phyloP scores from a whole-genome alignment of 2,888 invertebrate genomes.

The Frankliniella fusca region DNA sequence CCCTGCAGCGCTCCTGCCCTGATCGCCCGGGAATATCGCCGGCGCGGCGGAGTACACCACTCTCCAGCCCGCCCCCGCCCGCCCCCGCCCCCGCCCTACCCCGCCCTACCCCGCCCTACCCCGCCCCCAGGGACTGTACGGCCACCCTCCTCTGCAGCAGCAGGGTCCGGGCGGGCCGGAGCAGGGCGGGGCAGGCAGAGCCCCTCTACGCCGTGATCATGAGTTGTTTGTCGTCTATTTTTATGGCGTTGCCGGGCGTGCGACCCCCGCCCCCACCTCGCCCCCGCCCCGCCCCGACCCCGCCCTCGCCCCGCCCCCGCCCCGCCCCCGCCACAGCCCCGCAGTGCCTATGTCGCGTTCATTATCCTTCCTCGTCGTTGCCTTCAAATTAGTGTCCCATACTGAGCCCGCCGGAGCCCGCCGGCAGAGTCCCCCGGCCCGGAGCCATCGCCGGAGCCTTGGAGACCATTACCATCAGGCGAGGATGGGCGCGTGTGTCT shows the following conservation, averaged over 20 bases:
- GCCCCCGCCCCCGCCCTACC: background rate
- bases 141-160: background rate
- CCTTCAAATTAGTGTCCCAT: constrained; percentile 18
- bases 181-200: too few species aligned
- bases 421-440: background rate
- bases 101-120: background rate
- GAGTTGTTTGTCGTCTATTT: constrained; percentile 20
- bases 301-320: background rate
- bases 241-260: background rate
- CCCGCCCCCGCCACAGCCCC: background rate
- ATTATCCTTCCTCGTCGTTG: constrained; percentile 24
- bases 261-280: background rate
- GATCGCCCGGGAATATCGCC: background rate
- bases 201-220: background rate
- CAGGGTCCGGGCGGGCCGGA: background rate
- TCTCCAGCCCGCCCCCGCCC: background rate
- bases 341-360: background rate
- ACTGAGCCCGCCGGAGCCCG: background rate
- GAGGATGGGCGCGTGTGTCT: too few species aligned
- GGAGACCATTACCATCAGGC: too few species aligned
- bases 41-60: background rate
- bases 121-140: background rate
- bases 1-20: background rate
- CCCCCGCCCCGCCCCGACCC: background rate
- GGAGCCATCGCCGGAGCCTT: background rate